Evolutionary conservation across 2,888 invertebrate genomes (phyloP), one percentile per base, ranked within the genome.

Genomic region (Rhagium mordax): DNA sequence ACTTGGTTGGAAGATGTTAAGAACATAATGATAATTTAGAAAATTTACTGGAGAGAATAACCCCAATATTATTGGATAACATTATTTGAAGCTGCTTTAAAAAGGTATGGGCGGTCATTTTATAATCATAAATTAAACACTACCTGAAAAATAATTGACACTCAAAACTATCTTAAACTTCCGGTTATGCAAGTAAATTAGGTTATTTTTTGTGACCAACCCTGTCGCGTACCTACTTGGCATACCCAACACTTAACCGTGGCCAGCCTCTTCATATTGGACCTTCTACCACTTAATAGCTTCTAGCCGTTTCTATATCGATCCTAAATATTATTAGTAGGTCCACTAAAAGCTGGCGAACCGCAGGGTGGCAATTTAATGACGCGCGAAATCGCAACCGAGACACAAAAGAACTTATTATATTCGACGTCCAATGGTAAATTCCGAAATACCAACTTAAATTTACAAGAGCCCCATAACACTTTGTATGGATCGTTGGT

Each of bases 321-420:
- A 65, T 65, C 48, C 20, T 33, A 53, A 65, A 65, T 65, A 65
- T 65, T 65, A 65, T 65, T 65, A 65, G 65, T 53, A 29, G 76
- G 74, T 76, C 76, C 77, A 70, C 76, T 81, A 81, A 79, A 78
- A 81, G 81, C 77, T 62, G 78, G 72, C 57, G 60, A 77, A 71
- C 76, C 79, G 51, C 72, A 72, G 78, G 76, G 78, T 73, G 75
- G 76, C 74, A 74, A 80, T 78, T 83, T 81, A 84, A 84, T 83
- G 83, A 82, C 79, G 76, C 81, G 82, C 77, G 81, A 81, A 82
- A 84, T 83, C 82, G 82, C 80, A 67, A 75, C 81, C 78, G 80
- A 77, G 77, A 78, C 81, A 82, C 79, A 81, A 82, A 83, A 81
- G 81, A 80, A 82, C 82, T 80, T 79, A 81, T 82, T 82, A 81